phyloP scores from a whole-genome alignment of 2,888 invertebrate genomes.

The Anaspis maculata region DNA sequence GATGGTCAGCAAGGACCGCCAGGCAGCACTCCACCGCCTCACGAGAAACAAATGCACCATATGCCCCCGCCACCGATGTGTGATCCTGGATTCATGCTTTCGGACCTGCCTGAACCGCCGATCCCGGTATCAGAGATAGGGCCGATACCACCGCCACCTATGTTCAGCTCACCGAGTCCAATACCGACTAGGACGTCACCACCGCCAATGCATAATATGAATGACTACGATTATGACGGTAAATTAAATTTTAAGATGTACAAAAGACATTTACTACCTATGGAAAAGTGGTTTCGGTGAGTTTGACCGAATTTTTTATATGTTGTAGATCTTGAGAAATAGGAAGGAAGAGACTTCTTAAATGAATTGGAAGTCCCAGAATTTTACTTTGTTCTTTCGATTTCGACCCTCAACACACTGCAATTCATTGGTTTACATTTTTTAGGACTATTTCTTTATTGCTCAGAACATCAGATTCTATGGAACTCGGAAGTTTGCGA shows the following conservation, averaged over 20 bases:
- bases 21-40: constrained; percentile 40
- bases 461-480: no score
- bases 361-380: no score
- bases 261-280: constrained; percentile 2
- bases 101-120: constrained; percentile 85
- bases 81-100: constrained; percentile 55
- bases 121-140: constrained; percentile 89
- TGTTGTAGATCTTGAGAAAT: constrained; percentile 9
- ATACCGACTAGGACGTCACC: constrained; percentile 48
- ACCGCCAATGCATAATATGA: constrained; percentile 29
- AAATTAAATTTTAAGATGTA: no score
- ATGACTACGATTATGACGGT: constrained; percentile 61
- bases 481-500: no score
- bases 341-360: no score
- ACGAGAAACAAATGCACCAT: constrained; percentile 35
- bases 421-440: no score
- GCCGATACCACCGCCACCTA: constrained; percentile 75
- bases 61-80: constrained; percentile 22
- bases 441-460: no score
- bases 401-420: no score
- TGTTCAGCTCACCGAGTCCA: constrained; percentile 88
- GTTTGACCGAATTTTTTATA: no score
- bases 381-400: no score
- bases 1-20: constrained; percentile 45
- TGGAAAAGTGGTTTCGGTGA: no score